These are phyloP conservation scores for Ammodramus savannarum DNA, from an alignment of 2,113 vertebrate genomes.

Conservation along the genomic window DNA sequence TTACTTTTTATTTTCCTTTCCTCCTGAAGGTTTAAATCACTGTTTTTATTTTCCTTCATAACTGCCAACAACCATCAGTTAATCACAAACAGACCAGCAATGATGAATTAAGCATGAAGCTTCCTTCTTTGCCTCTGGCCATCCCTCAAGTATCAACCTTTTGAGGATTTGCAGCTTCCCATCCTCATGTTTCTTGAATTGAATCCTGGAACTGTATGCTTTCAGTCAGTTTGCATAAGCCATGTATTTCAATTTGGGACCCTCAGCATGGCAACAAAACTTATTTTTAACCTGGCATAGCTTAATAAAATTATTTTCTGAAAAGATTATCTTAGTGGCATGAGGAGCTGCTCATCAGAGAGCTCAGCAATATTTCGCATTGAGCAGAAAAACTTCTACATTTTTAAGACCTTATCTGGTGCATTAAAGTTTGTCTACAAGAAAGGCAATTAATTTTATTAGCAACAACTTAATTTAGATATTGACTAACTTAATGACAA, in stretches of 20 bases:
- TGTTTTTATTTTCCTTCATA: background rate
- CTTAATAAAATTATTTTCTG: background rate
- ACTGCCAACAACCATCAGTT: background rate
- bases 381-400: background rate
- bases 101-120: background rate
- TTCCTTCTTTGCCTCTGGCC: background rate
- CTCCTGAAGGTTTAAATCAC: background rate
- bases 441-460: background rate
- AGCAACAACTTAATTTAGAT: background rate
- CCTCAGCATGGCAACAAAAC: background rate
- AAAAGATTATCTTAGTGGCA: background rate
- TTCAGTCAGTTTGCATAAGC: background rate
- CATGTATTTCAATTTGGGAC: background rate
- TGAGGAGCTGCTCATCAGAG: background rate
- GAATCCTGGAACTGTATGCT: background rate
- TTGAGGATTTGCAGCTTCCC: background rate
- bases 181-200: background rate
- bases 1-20: background rate
- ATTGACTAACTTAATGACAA: background rate
- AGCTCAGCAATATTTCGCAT: background rate
- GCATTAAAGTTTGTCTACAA: background rate
- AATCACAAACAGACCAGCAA: background rate
- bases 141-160: background rate
- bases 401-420: background rate
- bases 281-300: background rate